phyloP scores from a whole-genome alignment of 2,797 vertebrate genomes.

The Xyrichtys novacula region DNA sequence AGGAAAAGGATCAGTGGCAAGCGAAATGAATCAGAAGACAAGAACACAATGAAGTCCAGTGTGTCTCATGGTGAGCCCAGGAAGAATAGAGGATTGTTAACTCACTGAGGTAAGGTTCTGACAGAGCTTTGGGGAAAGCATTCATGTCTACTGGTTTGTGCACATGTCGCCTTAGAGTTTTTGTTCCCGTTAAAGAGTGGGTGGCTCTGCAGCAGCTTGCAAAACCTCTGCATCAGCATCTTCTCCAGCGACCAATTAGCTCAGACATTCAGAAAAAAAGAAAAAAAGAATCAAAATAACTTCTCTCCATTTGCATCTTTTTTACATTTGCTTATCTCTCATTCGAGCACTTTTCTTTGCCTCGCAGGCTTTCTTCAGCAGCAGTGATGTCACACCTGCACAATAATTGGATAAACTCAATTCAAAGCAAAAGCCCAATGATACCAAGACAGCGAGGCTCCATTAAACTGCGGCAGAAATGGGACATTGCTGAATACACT shows the following conservation, averaged over 20 bases:
- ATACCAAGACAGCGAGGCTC: constrained; percentile 60
- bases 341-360: constrained; percentile 70
- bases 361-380: constrained; percentile 72
- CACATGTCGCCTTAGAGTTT: constrained; percentile 48
- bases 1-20: constrained; percentile 55
- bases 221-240: constrained; percentile 75
- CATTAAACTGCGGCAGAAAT: constrained; percentile 63
- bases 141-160: constrained; percentile 20
- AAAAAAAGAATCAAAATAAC: constrained; percentile 66
- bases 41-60: constrained; percentile 63
- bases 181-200: constrained; percentile 52
- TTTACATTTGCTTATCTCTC: constrained; percentile 80
- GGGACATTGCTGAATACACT: constrained; percentile 44
- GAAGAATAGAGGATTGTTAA: constrained; percentile 51
- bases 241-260: constrained; percentile 81
- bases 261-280: constrained; percentile 55
- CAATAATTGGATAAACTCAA: constrained; percentile 81
- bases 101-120: constrained; percentile 28
- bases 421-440: constrained; percentile 70
- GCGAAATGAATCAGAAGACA: constrained; percentile 62
- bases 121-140: constrained; percentile 29
- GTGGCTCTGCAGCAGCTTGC: constrained; percentile 67
- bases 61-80: constrained; percentile 51
- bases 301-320: constrained; percentile 81
- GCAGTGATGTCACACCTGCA: constrained; percentile 80